These are phyloP conservation scores for Ardeotis arabs DNA, from an alignment of 2,113 vertebrate genomes.

Conservation along the genomic window DNA sequence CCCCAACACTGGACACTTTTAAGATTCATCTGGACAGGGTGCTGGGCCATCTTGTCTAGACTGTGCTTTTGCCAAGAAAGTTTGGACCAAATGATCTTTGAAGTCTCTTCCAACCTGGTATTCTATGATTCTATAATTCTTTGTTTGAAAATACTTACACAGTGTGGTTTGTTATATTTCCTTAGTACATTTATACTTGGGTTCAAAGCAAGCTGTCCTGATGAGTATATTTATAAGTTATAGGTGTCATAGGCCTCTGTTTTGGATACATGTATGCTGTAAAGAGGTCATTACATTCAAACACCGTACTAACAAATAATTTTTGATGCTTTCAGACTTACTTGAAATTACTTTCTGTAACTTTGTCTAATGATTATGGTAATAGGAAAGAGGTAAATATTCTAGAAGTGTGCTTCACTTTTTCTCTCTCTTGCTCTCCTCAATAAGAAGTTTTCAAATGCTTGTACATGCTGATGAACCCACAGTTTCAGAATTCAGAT, in stretches of 20 bases:
- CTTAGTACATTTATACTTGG: background rate
- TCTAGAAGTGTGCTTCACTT: background rate
- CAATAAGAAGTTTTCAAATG: background rate
- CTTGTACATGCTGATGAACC: background rate
- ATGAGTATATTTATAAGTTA: background rate
- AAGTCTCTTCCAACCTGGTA: no score
- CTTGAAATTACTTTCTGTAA: background rate
- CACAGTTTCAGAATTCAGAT: slow-evolving; percentile 37
- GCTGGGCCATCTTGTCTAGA: no score
- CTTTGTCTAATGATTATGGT: background rate
- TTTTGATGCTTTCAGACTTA: background rate
- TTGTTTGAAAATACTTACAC: background rate
- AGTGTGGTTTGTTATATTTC: background rate
- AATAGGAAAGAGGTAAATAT: background rate
- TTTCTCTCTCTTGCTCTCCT: background rate
- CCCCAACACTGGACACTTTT: no score
- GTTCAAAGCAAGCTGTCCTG: background rate
- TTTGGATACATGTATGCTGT: background rate
- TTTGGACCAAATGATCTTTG: no score
- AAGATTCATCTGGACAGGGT: no score
- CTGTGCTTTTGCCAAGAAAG: no score
- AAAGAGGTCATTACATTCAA: background rate
- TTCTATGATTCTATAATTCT: no score
- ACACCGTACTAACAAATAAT: background rate
- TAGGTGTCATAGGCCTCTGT: background rate